Evolutionary conservation across 1,140 invertebrate species (phyloP).

Genomic region (Drosophila kurseongensis): DNA sequence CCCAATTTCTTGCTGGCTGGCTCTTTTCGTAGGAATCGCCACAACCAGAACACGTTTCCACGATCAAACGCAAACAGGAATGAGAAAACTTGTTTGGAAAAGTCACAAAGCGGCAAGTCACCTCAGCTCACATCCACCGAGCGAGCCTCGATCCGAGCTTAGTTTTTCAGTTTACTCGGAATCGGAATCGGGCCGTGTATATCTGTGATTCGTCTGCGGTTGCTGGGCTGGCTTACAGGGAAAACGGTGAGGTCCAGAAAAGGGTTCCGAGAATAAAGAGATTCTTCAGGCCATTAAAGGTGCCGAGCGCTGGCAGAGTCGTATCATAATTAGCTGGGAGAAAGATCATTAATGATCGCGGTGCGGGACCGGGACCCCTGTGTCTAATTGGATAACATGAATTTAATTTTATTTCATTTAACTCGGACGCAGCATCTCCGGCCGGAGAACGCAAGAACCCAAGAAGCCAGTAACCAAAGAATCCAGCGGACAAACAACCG

Average conservation of each 20-base stretch:
- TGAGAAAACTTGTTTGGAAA: conserved; percentile 66
- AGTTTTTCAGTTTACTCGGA: conserved; percentile 52
- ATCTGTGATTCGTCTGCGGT: conserved; percentile 48
- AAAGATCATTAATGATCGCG: conserved; percentile 69
- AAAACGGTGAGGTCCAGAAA: conserved; percentile 49
- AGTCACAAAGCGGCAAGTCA: conserved; percentile 25
- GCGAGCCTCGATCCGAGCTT: conserved; percentile 16
- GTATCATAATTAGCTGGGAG: conserved; percentile 77
- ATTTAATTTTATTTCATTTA: conserved; percentile 79
- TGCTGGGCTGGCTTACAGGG: conserved; percentile 34
- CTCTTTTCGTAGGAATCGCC: conserved; percentile 61
- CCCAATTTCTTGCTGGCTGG: conserved; percentile 43
- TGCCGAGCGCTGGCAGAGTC: conserved; percentile 25
- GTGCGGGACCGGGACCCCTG: conserved; percentile 23
- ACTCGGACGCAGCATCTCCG: conserved; percentile 68
- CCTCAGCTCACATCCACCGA: background rate
- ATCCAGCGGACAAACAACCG: conserved; percentile 27
- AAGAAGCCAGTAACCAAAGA: background rate
- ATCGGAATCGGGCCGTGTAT: conserved; percentile 39
- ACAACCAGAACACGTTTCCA: conserved; percentile 60
- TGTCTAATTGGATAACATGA: conserved; percentile 83
- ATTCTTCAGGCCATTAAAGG: conserved; percentile 76
- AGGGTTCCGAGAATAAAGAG: conserved; percentile 79
- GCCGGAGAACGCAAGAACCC: conserved; percentile 38
- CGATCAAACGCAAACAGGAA: conserved; percentile 58